A percentile compares a stretch with the other conserved stretches of the same genome.
phyloP scores from a whole-genome alignment of 2,797 vertebrate species.

The Hephaestus fuliginosus region DNA sequence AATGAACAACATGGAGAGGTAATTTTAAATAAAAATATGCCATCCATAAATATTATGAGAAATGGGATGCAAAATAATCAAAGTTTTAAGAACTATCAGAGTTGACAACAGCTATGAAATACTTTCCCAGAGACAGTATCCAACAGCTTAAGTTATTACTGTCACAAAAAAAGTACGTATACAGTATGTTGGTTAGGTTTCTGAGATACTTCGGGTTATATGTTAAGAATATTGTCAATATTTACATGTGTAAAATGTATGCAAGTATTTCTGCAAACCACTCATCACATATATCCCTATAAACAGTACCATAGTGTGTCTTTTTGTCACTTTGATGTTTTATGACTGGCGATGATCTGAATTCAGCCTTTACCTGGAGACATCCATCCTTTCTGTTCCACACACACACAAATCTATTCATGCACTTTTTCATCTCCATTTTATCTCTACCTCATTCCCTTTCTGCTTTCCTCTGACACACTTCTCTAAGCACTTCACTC shows the following conservation, averaged over 20 bases:
- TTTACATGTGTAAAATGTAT: background rate
- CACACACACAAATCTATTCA: constrained; percentile 16
- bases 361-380: constrained; percentile 15
- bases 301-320: background rate
- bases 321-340: constrained; percentile 24
- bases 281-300: background rate
- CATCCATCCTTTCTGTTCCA: constrained; percentile 11
- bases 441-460: constrained; percentile 16
- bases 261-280: background rate
- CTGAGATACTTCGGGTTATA: background rate
- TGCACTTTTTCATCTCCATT: constrained; percentile 18
- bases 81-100: background rate
- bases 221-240: background rate
- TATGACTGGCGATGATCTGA: constrained; percentile 9
- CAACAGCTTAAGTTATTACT: background rate
- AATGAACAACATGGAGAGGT: too few species aligned
- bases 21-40: too few species aligned
- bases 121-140: background rate
- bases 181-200: background rate
- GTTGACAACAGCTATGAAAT: background rate
- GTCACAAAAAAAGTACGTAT: background rate
- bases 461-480: constrained; percentile 7
- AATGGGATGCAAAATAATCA: background rate
- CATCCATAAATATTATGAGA: too few species aligned
- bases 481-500: constrained; percentile 7